Conservation (phyloP, 2,888 invertebrate species). For the Callyntrura guangdongensis region DNA sequence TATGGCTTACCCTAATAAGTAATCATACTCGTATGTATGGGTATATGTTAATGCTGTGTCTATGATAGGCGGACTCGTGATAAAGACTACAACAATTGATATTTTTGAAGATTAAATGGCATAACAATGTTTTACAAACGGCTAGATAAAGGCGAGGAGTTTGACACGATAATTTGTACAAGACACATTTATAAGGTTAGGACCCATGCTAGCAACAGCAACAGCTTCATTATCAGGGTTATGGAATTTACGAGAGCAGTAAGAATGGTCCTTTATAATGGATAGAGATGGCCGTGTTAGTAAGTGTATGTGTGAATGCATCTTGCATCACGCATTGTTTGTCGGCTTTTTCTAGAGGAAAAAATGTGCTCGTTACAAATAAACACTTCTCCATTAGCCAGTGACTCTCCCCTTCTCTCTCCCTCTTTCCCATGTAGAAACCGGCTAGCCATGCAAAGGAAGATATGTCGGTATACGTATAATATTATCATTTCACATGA, state of each 20-base stretch:
- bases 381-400: slow-evolving; percentile 1
- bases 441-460: too few species aligned
- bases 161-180: not conserved
- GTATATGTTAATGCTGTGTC: too few species aligned
- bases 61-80: too few species aligned
- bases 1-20: too few species aligned
- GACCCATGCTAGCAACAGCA: too few species aligned
- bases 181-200: not conserved
- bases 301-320: not conserved
- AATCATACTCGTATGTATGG: too few species aligned
- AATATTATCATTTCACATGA: not conserved
- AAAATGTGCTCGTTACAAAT: slow-evolving; percentile 4
- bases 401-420: not conserved
- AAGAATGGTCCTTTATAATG: not conserved
- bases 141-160: not conserved
- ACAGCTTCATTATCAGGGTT: not conserved
- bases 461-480: not conserved
- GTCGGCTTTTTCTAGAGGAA: not conserved
- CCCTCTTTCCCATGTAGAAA: not conserved
- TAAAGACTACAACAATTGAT: too few species aligned
- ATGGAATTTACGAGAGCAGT: not conserved
- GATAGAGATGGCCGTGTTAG: not conserved
- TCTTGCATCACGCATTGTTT: not conserved
- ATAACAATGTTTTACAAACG: not conserved
- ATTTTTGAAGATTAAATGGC: too few species aligned